These are phyloP conservation scores for Macropis europaea DNA, from an alignment of 2,888 invertebrate species.

Conservation along the genomic window DNA sequence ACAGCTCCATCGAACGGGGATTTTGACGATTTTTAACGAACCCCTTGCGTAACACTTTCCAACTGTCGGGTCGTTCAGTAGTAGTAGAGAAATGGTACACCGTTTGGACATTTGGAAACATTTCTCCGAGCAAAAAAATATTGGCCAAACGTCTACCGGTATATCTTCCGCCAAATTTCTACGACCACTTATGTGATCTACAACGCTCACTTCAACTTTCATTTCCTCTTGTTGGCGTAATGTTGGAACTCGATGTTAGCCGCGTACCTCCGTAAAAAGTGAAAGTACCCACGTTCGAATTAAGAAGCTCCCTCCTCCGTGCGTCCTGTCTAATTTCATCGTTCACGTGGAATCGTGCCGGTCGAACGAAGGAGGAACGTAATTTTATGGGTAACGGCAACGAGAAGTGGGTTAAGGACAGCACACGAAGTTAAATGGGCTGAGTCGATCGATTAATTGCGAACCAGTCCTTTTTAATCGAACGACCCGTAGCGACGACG, in stretches of 20 bases:
- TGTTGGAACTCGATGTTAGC: conserved; percentile 38
- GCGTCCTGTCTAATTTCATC: conserved; percentile 20
- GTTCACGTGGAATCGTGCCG: conserved; percentile 14
- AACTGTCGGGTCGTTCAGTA: no score
- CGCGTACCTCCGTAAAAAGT: conserved; percentile 36
- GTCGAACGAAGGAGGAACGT: conserved; percentile 9
- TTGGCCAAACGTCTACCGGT: no score
- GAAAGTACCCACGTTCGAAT: conserved; percentile 42
- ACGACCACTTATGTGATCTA: conserved; percentile 12
- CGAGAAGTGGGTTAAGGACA: conserved; percentile 59
- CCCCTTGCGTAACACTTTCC: no score
- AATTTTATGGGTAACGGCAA: conserved; percentile 50
- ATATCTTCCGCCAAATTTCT: conserved; percentile 31
- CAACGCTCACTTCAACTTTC: conserved; percentile 43
- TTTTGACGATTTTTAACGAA: no score
- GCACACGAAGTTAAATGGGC: conserved; percentile 28
- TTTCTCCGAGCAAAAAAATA: no score
- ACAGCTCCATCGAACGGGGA: no score
- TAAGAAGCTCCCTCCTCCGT: conserved; percentile 12
- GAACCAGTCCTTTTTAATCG: conserved; percentile 62
- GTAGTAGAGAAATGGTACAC: no score
- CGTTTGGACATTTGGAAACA: no score
- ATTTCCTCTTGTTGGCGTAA: conserved; percentile 50
- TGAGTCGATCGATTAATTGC: conserved; percentile 55
- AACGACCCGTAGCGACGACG: neutral